These are phyloP conservation scores for Schizopygopsis pylzovi DNA, from an alignment of 2,797 vertebrate genomes.

Conservation along the genomic window DNA sequence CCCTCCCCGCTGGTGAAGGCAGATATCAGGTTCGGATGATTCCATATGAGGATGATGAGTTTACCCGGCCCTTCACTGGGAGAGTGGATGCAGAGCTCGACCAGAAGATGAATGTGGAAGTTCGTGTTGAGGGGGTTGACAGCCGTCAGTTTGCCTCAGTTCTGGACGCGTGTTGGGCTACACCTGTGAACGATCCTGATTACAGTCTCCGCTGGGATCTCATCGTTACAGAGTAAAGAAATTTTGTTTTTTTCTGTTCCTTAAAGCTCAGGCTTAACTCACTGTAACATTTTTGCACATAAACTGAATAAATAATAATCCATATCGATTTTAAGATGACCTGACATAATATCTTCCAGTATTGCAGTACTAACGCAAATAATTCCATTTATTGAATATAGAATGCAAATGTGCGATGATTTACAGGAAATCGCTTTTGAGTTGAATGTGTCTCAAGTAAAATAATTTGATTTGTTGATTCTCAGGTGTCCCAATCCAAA, in stretches of 20 bases:
- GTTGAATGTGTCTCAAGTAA: background rate
- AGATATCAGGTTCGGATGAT: conserved; percentile 62
- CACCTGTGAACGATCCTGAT: conserved; percentile 44
- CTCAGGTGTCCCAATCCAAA: conserved; percentile 39
- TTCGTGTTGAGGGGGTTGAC: conserved; percentile 69
- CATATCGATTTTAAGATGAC: background rate
- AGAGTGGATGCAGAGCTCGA: conserved; percentile 40
- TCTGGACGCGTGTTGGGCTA: conserved; percentile 73
- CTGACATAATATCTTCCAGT: background rate
- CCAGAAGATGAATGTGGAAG: conserved; percentile 68
- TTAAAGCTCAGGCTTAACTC: background rate
- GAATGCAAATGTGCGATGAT: background rate
- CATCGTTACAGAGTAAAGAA: conserved; percentile 66
- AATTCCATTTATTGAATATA: background rate
- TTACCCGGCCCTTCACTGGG: conserved; percentile 58
- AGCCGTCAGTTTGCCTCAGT: conserved; percentile 65
- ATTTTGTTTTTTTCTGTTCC: background rate
- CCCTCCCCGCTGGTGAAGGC: background rate
- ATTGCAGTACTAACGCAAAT: background rate
- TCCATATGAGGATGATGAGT: conserved; percentile 66
- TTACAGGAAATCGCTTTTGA: background rate
- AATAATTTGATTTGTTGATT: background rate
- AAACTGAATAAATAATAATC: background rate
- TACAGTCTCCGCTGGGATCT: conserved; percentile 69
- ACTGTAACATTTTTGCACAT: background rate